Evolutionary conservation across 2,888 invertebrate genomes (phyloP).

Genomic region (Xylota segnis): DNA sequence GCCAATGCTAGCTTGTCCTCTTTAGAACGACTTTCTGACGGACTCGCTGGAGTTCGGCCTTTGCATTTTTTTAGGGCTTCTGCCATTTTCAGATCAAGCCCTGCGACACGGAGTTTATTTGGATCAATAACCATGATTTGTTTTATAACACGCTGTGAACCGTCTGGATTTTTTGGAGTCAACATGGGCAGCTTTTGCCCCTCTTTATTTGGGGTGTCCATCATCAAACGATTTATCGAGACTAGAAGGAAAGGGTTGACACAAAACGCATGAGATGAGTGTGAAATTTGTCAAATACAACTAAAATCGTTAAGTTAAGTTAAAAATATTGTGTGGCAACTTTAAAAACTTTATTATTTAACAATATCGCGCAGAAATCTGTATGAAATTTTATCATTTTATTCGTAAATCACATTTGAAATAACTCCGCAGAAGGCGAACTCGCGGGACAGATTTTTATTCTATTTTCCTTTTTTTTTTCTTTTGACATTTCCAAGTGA

Average conservation of each 20-base stretch:
- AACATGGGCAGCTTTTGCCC: constrained; percentile 39
- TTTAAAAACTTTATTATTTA: not conserved
- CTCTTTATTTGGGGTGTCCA: constrained; percentile 43
- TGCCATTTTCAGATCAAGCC: constrained; percentile 81
- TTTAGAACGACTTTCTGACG: constrained; percentile 1
- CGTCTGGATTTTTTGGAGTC: constrained; percentile 58
- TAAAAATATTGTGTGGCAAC: not conserved
- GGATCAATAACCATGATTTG: constrained; percentile 81
- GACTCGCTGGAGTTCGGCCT: not conserved
- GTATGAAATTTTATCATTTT: constrained; percentile 7
- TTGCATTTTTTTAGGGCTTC: constrained; percentile 80
- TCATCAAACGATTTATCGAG: not conserved
- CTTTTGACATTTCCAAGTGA: constrained; percentile 44
- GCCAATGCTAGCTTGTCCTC: constrained; percentile 46
- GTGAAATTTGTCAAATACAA: not conserved
- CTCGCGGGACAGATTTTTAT: constrained; percentile 1
- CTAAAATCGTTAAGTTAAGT: not conserved
- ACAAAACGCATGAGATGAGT: not conserved
- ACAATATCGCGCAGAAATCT: not conserved
- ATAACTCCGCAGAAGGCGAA: constrained; percentile 23
- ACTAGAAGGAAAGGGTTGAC: not conserved
- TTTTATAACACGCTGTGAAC: constrained; percentile 80
- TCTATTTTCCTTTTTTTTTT: constrained; percentile 22
- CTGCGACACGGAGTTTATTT: constrained; percentile 81
- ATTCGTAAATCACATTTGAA: constrained; percentile 3